Evolutionary conservation across 2,797 vertebrate genomes (phyloP), one percentile per base, ranked within the genome.

Genomic region (Phoxinus dragarum): DNA sequence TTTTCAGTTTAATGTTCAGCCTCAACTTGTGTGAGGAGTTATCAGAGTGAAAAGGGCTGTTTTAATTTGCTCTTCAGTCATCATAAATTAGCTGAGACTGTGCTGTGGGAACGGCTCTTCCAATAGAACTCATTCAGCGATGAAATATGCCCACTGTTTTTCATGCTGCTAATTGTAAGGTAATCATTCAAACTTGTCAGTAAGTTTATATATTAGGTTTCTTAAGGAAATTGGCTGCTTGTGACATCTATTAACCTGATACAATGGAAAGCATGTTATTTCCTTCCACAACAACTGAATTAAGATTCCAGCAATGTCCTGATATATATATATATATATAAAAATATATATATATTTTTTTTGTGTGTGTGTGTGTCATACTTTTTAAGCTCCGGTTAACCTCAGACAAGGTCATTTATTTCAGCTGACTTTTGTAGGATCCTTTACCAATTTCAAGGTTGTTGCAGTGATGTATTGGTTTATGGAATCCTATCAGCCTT

Each of bases 351-450:
- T 6, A 38, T 0, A 1, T 17, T 10, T 56, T 56, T 4, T 6
- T 12, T 27, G 27, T 27, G 27, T 27, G 27, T 27, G 27, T 27
- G 27, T 27, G 27, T 27, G 27, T 27, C 1, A 27, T 27, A 27
- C 27, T 27, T 27, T 27, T 27, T 27, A 27, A 27, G 27, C 21
- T 17, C 9, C 16, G n/a, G 64, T 89, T 89, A 86, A 87, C 80
- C 87, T 84, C 80, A 49, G 64, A 82, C 82, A 88, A 90, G 89
- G 89, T 87, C 76, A 42, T 82, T 86, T 76, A 87, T 90, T 85
- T 81, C 40, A 36, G 83, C 77, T 81, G 81, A 27, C 44, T 82
- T 27, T 21, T 72, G 42, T 36, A 64, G 56, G 44, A 78, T 42
- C 27, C 23, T 68, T 75, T 71, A 83, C 64, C 59, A 72, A 80